Conservation (phyloP, 2,113 vertebrate species). For the Barbus barbus region DNA sequence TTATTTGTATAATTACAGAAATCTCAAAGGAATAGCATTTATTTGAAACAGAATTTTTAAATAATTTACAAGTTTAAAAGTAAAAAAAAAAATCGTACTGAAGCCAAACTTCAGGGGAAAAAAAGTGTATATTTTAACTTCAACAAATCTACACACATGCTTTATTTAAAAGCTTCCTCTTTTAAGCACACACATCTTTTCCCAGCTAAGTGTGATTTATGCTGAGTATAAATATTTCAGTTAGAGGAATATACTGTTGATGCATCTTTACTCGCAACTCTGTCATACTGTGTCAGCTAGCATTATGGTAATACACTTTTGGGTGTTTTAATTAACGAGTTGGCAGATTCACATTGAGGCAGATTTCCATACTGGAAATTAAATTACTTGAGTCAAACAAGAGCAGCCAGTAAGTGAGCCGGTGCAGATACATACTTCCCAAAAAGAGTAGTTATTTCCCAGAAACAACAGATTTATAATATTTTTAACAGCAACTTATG, state of each 20-base stretch:
- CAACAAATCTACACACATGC: slow-evolving; percentile 12
- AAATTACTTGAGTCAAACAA: not conserved
- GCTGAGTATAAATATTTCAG: not conserved
- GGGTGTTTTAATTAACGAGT: not conserved
- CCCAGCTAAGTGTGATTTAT: slow-evolving; percentile 5
- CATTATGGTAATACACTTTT: not conserved
- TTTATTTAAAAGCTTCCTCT: not conserved
- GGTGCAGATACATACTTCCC: not conserved
- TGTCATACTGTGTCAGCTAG: not conserved
- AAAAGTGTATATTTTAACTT: no score
- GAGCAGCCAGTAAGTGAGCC: not conserved
- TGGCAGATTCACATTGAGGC: not conserved
- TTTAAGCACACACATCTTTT: slow-evolving; percentile 12
- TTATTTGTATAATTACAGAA: not conserved
- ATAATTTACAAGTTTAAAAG: no score
- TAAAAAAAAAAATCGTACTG: not conserved
- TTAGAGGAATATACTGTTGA: slow-evolving; percentile 5
- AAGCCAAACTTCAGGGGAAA: not conserved
- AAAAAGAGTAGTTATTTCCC: not conserved
- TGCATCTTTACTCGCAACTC: no score
- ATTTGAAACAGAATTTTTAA: not conserved
- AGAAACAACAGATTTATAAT: not conserved
- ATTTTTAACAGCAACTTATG: not conserved
- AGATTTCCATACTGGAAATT: not conserved
- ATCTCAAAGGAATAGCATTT: not conserved